phyloP scores from a whole-genome alignment of 2,113 vertebrate genomes.

The Aptenodytes forsteri region DNA sequence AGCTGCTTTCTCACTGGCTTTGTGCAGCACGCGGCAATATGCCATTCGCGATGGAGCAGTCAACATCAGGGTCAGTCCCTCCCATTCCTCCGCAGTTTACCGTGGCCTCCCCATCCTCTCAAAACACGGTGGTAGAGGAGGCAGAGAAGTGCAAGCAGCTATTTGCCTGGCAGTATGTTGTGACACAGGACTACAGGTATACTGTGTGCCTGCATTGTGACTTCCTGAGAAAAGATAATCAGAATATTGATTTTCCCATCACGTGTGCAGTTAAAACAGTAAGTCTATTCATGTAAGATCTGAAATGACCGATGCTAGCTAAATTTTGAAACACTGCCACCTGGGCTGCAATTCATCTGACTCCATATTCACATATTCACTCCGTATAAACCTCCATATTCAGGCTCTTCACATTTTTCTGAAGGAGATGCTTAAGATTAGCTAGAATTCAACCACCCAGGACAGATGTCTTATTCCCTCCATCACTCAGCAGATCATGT shows the following conservation, averaged over 20 bases:
- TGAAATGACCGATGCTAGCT: background rate
- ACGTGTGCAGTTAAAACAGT: background rate
- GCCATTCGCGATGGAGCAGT: background rate
- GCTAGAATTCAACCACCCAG: background rate
- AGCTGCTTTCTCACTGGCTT: background rate
- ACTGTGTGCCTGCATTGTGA: background rate
- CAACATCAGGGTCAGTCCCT: background rate
- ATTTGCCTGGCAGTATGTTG: background rate
- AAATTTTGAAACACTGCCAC: background rate
- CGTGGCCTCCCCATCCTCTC: background rate
- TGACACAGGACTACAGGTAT: background rate
- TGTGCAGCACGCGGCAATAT: background rate
- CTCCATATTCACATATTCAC: background rate
- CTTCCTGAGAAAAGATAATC: background rate
- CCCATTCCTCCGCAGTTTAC: background rate
- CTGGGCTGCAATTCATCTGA: background rate
- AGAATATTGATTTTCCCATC: background rate
- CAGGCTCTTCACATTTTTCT: background rate
- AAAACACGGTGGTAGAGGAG: background rate
- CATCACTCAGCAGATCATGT: background rate
- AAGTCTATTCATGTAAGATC: background rate
- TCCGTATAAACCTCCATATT: background rate
- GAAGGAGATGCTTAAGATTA: background rate
- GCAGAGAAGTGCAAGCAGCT: background rate
- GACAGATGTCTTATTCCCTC: background rate